Percentiles rank a stretch among this genome's conserved stretches.
Conservation (phyloP, 1,140 invertebrate species). For the Apis mellifera region DNA sequence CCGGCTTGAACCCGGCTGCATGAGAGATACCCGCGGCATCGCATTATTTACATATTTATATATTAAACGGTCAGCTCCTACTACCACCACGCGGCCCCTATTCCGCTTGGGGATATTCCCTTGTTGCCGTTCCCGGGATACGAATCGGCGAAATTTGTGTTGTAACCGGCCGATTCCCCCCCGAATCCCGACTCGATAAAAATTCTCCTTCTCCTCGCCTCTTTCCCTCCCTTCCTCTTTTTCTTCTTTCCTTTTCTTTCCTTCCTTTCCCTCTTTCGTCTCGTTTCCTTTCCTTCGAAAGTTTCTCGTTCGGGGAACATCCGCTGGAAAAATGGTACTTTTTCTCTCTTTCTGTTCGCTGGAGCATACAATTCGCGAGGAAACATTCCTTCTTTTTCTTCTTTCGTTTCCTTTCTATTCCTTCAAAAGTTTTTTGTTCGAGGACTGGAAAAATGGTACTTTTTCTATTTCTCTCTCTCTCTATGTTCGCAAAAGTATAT, state of each 20-base stretch:
- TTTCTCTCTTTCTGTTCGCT: neutral
- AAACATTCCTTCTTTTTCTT: constrained; percentile 39
- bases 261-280: too few relatives aligned
- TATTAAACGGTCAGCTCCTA: constrained; percentile 69
- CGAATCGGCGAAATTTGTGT: constrained; percentile 56
- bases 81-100: constrained; percentile 21
- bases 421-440: neutral
- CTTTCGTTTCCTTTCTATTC: neutral
- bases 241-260: neutral
- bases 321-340: constrained; percentile 29
- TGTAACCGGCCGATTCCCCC: constrained; percentile 28
- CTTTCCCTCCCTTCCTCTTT: neutral
- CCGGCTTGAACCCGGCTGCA: constrained; percentile 67
- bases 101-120: constrained; percentile 51
- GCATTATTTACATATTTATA: constrained; percentile 79
- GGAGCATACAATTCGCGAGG: constrained; percentile 37
- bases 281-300: neutral
- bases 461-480: neutral
- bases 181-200: constrained; percentile 32
- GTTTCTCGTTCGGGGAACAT: neutral
- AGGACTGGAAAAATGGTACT: constrained; percentile 28
- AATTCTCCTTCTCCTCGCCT: constrained; percentile 1
- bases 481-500: neutral
- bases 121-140: constrained; percentile 57
- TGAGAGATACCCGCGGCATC: constrained; percentile 72